Evolutionary conservation across 2,888 invertebrate species (phyloP), one percentile per base, ranked within the genome.

Genomic region (Penaeus monodon): DNA sequence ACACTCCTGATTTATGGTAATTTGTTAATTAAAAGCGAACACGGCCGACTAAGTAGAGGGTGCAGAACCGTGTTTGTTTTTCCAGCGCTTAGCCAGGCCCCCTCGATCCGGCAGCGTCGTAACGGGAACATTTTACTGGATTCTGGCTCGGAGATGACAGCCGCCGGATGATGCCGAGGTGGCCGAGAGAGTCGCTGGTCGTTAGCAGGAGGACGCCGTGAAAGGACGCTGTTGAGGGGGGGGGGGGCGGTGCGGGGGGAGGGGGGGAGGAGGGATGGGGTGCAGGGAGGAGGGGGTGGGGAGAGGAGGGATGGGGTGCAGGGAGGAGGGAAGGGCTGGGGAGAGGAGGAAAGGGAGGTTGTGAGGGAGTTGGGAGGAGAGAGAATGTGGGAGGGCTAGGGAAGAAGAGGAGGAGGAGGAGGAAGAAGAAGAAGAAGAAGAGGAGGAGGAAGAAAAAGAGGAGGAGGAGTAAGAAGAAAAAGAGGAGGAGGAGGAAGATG

Each of bases 21-120:
- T 85, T 85, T 73, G 85, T 85, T 85, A 85, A 85, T 85, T 85
- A 85, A 85, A 85, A 85, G 85, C 85, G 85, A 85, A 85, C 85
- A 85, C 74, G 66, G 85, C 85, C 85, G 85, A 80, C 85, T 85
- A 85, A 85, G 85, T 85, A 85, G 65, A 85, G 85, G 85, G 85
- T 85, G 85, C 81, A 27, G 83, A 77, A 44, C 76, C 70, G 66
- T 85, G 85, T 85, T 85, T 85, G 85, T 85, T 85, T 85, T 68
- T 64, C 79, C 85, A 73, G 85, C 70, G 85, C 85, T 84, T 84
- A 84, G 76, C 33, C 84, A 66, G 78, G 78, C 77, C 84, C 70
- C 78, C 78, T 66, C 84, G 84, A 78, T 84, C 68, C 66, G 33
- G 57, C 82, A 22, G 24, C 82, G 74, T 64, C 73, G 64, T 74